These are phyloP conservation scores for Calliphora vicina DNA, from an alignment of 1,140 invertebrate genomes.

Conservation along the genomic window DNA sequence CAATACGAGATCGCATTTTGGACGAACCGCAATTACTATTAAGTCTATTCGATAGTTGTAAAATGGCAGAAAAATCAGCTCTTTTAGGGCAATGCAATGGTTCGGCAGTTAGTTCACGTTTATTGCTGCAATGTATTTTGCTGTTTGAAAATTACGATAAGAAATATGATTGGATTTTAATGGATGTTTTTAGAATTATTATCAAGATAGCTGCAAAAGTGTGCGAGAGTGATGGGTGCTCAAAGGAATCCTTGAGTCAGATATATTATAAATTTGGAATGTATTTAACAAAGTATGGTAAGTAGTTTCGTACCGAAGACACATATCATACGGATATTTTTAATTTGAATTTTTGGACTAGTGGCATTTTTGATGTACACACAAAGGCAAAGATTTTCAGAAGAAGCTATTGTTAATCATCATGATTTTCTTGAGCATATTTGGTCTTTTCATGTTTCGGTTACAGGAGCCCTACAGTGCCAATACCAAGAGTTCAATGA, in stretches of 20 bases:
- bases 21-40: slow-evolving; percentile 47
- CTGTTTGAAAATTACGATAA: slow-evolving; percentile 47
- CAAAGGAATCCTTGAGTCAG: neutral
- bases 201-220: slow-evolving; percentile 43
- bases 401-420: no score
- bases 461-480: no score
- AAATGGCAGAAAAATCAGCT: slow-evolving; percentile 45
- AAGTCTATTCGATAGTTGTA: slow-evolving; percentile 45
- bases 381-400: no score
- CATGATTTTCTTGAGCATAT: no score
- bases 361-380: no score
- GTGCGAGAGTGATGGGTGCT: neutral
- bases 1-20: slow-evolving; percentile 45
- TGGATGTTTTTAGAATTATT: slow-evolving; percentile 49
- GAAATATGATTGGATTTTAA: slow-evolving; percentile 48
- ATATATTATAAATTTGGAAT: slow-evolving; percentile 7
- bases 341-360: no score
- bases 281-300: neutral
- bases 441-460: no score
- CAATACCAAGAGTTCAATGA: no score
- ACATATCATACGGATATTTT: no score
- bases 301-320: no score
- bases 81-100: slow-evolving; percentile 40
- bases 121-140: slow-evolving; percentile 47
- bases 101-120: slow-evolving; percentile 44